Base-by-base conservation (phyloP, 1,140 invertebrate species). In the Physella acuta region DNA sequence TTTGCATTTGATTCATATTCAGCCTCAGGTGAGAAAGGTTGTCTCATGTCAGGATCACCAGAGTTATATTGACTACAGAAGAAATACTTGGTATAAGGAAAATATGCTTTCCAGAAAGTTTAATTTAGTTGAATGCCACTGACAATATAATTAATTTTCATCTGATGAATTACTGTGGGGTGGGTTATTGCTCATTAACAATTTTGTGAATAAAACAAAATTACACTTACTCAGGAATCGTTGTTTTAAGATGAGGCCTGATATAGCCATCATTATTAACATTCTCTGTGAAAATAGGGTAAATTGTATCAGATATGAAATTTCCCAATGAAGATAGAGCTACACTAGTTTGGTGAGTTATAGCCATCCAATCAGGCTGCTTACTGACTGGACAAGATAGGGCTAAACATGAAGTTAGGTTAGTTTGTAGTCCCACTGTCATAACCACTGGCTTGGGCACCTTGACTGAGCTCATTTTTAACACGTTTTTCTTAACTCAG, bases 241-340 rank as follows among this genome's bases (percentile, higher is more conserved):
- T 64, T 17, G 58, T 71, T 37, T 51, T 55, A 3, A 74, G 53
- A n/a, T 63, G 39, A 28, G 72, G 65, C 44, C 66, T 60, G 31
- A 74, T 69, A 36, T 74, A 74, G 30, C 70, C 72, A 55, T 74
- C 69, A 26, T 49, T 56, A 31, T 11, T 33, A 0, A 53, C 53
- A n/a, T 68, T 31, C n/a, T 71, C 72, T 74, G 69, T 0, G 49
- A 52, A 60, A n/a, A n/a, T n/a, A n/a, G n/a, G n/a, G n/a, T n/a
- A n/a, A n/a, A n/a, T n/a, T n/a, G n/a, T n/a, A n/a, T n/a, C n/a
- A n/a, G n/a, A n/a, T n/a, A n/a, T n/a, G n/a, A n/a, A n/a, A n/a
- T n/a, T n/a, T n/a, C n/a, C n/a, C n/a, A n/a, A n/a, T n/a, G n/a
- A n/a, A n/a, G n/a, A n/a, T n/a, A n/a, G n/a, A n/a, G n/a, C n/a